Evolutionary conservation across 2,113 vertebrate genomes (phyloP), one percentile per base, ranked within the genome.

Genomic region (Trogon surrucura): DNA sequence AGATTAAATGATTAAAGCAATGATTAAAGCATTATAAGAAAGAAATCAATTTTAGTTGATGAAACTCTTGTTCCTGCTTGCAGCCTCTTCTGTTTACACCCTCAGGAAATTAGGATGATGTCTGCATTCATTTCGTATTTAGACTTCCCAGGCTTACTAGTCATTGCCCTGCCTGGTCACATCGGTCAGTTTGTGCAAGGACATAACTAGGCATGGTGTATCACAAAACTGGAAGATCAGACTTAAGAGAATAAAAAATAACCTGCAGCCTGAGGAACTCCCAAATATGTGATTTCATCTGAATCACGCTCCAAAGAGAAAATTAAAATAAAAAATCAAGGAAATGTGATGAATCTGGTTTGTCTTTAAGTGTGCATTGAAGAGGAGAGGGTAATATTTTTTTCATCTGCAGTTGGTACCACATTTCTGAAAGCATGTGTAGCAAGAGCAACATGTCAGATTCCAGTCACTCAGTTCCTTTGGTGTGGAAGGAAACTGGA

Each of bases 1-100:
- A 90, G 77, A 95, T 96, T 97, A 89, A 87, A 62, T 81, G 1
- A 84, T 94, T 80, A 83, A 82, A 90, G 22, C 12, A 60, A 64
- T n/a, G 18, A 50, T 69, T 77, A 87, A 88, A 78, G 53, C 47
- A 66, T 90, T 94, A 62, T 88, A 89, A 94, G 85, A 80, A 61
- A 91, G 48, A 92, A 90, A 92, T 18, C 38, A 58, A 48, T 47
- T 85, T 25, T 64, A 48, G 13, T 51, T 80, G 50, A 72, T 75
- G 45, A 79, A 93, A 36, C 21, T 25, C 21, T 66, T 64, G 44
- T 18, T 87, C 13, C 51, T 91, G 88, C 50, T 83, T 78, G 36
- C 44, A 86, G 10, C 29, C 20, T 86, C 20, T 75, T 89, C 64
- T 62, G 23, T 27, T 64, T 73, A 60, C 25, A 62, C 79, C 22